Conservation (phyloP, 2,888 invertebrate genomes). For the Drosophila neutralis region DNA sequence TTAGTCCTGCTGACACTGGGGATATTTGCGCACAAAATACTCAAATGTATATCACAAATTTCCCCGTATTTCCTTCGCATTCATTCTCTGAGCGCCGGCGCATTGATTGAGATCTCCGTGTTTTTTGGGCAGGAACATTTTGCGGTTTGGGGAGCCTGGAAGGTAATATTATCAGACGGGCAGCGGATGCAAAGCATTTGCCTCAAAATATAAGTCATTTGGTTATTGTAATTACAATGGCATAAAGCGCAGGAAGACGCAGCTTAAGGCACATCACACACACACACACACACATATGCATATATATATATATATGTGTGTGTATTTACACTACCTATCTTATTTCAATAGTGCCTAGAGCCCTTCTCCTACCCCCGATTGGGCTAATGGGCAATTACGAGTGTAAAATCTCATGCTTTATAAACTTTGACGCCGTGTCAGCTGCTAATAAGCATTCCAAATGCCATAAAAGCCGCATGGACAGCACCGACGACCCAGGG, state of each 20-base stretch:
- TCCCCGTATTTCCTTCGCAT: conserved; percentile 30
- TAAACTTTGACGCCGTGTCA: conserved; percentile 76
- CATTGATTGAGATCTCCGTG: not conserved
- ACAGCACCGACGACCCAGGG: conserved; percentile 24
- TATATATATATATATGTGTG: not conserved
- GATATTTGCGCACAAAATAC: conserved; percentile 10
- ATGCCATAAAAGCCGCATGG: conserved; percentile 70
- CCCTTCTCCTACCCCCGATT: not conserved
- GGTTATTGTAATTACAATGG: conserved; percentile 76
- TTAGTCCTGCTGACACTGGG: conserved; percentile 29
- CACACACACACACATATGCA: not conserved
- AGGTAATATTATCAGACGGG: conserved; percentile 62
- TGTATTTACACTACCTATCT: not conserved
- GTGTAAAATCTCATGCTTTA: conserved; percentile 73
- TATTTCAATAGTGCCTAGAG: conserved; percentile 8
- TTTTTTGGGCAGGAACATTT: not conserved
- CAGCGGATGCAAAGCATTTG: conserved; percentile 60
- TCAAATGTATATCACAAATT: conserved; percentile 15
- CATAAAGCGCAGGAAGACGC: conserved; percentile 63
- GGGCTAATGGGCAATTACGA: conserved; percentile 74
- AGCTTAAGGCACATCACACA: conserved; percentile 47
- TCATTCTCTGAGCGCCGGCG: conserved; percentile 51
- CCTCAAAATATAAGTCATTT: conserved; percentile 70
- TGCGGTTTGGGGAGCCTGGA: conserved; percentile 23
- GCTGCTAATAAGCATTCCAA: conserved; percentile 76